Evolutionary conservation across 2,888 invertebrate genomes (phyloP).

Genomic region (Ectobius pallidus): DNA sequence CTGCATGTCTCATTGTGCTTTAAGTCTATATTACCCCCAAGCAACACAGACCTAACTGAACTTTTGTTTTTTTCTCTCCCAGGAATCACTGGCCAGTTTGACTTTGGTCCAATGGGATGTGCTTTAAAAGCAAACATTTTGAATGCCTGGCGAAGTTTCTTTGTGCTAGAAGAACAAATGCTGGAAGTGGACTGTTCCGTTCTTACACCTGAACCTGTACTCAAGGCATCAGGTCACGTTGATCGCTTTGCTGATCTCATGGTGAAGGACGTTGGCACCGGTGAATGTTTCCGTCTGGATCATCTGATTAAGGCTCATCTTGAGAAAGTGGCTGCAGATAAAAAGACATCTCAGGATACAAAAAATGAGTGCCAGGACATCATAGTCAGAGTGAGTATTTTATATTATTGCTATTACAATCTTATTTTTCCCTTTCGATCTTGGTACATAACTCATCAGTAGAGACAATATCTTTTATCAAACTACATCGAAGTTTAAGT

Average conservation of each 20-base stretch:
- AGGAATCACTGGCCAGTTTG: slow-evolving; percentile 82
- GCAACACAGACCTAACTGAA: too few species aligned
- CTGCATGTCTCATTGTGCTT: too few species aligned
- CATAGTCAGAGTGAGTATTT: slow-evolving; percentile 67
- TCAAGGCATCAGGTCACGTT: slow-evolving; percentile 98
- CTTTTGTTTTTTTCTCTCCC: too few species aligned
- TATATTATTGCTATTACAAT: too few species aligned
- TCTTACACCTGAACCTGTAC: slow-evolving; percentile 94
- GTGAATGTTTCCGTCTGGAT: slow-evolving; percentile 97
- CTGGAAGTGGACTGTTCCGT: slow-evolving; percentile 98
- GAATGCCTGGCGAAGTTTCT: slow-evolving; percentile 92
- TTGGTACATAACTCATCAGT: too few species aligned
- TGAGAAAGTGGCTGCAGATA: slow-evolving; percentile 40
- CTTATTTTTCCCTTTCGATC: too few species aligned
- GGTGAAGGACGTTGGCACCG: slow-evolving; percentile 96
- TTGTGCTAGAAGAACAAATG: slow-evolving; percentile 98
- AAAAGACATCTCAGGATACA: slow-evolving; percentile 34
- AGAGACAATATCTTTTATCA: too few species aligned
- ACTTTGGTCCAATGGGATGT: slow-evolving; percentile 99
- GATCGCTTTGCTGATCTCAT: slow-evolving; percentile 99
- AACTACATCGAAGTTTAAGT: too few species aligned
- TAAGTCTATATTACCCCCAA: too few species aligned
- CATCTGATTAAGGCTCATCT: slow-evolving; percentile 95
- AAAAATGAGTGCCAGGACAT: slow-evolving; percentile 80
- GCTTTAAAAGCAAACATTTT: slow-evolving; percentile 96